Conservation (phyloP, 2,888 invertebrate genomes). For the Pristionchus arcanus region DNA sequence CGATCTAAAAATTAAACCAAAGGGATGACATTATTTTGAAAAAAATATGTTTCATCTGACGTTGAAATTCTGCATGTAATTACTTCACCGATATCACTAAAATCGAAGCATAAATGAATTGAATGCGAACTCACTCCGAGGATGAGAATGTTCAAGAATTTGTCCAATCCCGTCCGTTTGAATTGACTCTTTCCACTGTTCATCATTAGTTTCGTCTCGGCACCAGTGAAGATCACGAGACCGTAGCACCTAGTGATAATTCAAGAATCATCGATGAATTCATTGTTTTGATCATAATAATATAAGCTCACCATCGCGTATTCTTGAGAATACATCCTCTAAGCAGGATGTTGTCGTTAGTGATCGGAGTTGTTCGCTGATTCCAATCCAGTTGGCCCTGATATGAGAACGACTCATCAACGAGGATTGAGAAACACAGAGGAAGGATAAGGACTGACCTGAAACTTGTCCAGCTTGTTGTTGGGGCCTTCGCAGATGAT, state of each 20-base stretch:
- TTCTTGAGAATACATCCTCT: slow-evolving; percentile 94
- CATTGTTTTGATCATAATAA: background rate
- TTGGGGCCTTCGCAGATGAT: slow-evolving; percentile 98
- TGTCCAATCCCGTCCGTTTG: slow-evolving; percentile 98
- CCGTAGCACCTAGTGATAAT: slow-evolving; percentile 80
- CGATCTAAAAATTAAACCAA: slow-evolving; percentile 91
- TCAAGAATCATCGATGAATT: background rate
- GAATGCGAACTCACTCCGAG: slow-evolving; percentile 91
- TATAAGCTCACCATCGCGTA: slow-evolving; percentile 79
- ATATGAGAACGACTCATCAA: too few relatives aligned
- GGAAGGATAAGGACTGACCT: slow-evolving; percentile 87
- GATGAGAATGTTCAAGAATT: slow-evolving; percentile 97
- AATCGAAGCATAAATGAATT: too few relatives aligned
- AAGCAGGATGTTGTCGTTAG: slow-evolving; percentile 96
- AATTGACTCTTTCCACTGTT: slow-evolving; percentile 99
- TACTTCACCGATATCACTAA: too few relatives aligned
- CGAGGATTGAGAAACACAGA: background rate
- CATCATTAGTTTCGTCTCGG: slow-evolving; percentile 99
- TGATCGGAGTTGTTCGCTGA: slow-evolving; percentile 86
- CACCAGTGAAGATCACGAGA: slow-evolving; percentile 92
- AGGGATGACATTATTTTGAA: too few relatives aligned
- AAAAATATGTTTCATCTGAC: too few relatives aligned
- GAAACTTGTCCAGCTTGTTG: slow-evolving; percentile 97
- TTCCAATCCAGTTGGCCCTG: slow-evolving; percentile 68
- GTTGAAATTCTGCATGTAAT: too few relatives aligned